Evolutionary conservation across 2,888 invertebrate genomes (phyloP), one percentile per base, ranked within the genome.

Genomic region (Mesochorus sp.): DNA sequence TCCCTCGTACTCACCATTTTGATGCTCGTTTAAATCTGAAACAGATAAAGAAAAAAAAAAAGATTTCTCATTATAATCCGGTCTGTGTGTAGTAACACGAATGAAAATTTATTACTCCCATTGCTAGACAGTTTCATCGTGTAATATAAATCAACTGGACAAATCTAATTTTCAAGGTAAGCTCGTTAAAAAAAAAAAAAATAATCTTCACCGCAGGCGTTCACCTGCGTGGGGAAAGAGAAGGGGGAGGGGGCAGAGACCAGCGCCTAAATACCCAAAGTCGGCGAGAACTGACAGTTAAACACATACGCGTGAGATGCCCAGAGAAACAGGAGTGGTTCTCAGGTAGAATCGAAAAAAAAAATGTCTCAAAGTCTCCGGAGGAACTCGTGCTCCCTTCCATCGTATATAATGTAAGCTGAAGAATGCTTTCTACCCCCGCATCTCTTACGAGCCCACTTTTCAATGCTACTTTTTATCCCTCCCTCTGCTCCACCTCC

Each of bases 341-440:
- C 81, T 70, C 84, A 85, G 86, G 84, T 86, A 86, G 80, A 74
- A 73, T 61, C 34, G 55, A 67, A 10, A 61, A 39, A 47, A 47
- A 71, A 71, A 47, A 62, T 55, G 61, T 47, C 68, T 57, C 53
- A 39, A 31, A 62, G 26, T 53, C 75, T 70, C 66, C 55, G 26
- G 12, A 61, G 64, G n/a, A 37, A 44, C 62, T 64, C 42, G 37
- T 49, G 17, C 51, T 10, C 49, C 51, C 44, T 21, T 76, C 76
- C 14, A 5, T 74, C 57, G 75, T 80, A 79, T 72, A 80, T 84
- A 85, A 84, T 85, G 84, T 83, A 83, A 83, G 83, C 76, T 80
- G 84, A 83, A 79, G 82, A 85, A 86, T 82, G 83, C n/a, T 53
- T 86, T 74, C 79, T 81, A 80, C 83, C 81, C 82, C 77, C 79